phyloP scores from a whole-genome alignment of 2,888 invertebrate species.

The Brachyptera risi region DNA sequence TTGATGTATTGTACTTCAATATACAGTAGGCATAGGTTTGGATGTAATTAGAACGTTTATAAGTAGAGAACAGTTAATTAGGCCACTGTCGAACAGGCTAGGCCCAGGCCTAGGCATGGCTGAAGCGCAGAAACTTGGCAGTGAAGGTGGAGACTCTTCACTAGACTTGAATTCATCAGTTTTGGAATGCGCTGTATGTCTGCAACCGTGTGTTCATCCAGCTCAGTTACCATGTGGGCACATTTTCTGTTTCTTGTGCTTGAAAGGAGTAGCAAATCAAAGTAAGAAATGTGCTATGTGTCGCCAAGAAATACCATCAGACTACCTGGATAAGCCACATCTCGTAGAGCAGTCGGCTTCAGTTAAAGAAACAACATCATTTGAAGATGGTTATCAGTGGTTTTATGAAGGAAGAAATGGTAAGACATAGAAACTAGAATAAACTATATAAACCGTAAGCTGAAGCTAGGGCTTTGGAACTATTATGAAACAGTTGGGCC shows the following conservation, averaged over 20 bases:
- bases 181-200: conserved; percentile 85
- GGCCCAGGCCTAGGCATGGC: not conserved
- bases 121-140: not conserved
- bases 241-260: conserved; percentile 92
- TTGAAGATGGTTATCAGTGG: conserved; percentile 79
- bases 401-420: conserved; percentile 94
- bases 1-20: too few species aligned
- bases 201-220: conserved; percentile 88
- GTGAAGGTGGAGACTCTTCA: not conserved
- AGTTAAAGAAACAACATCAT: conserved; percentile 38
- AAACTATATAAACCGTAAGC: too few species aligned
- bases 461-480: too few species aligned
- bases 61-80: not conserved
- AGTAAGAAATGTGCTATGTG: conserved; percentile 91
- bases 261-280: conserved; percentile 87
- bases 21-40: not conserved
- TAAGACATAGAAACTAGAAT: conserved; percentile 46
- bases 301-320: conserved; percentile 80
- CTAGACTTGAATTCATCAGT: conserved; percentile 11
- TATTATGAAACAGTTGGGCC: too few species aligned
- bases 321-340: conserved; percentile 81
- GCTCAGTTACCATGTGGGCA: conserved; percentile 91
- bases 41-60: too few species aligned
- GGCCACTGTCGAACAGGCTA: not conserved
- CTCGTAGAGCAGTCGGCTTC: conserved; percentile 51